Evolutionary conservation across 2,888 invertebrate species (phyloP).

Genomic region (Pristionchus japonicus): DNA sequence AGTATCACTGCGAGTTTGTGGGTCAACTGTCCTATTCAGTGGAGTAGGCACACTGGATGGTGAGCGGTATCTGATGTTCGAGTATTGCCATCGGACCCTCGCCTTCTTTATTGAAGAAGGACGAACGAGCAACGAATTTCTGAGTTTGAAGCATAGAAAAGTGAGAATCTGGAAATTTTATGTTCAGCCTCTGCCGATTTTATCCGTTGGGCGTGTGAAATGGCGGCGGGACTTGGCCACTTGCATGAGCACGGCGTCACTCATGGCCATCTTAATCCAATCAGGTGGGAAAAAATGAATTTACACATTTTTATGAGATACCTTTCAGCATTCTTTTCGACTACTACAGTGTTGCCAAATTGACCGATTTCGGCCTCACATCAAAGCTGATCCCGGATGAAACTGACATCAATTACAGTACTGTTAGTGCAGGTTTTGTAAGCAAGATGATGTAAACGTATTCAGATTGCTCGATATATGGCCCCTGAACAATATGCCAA

Average conservation of each 20-base stretch:
- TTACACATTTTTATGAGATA: background rate
- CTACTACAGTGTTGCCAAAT: background rate
- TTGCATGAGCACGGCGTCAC: background rate
- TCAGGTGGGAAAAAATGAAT: background rate
- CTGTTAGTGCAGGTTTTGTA: background rate
- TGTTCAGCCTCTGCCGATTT: background rate
- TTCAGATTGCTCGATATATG: background rate
- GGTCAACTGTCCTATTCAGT: background rate
- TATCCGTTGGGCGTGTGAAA: background rate
- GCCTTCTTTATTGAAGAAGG: background rate
- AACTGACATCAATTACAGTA: background rate
- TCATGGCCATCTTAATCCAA: background rate
- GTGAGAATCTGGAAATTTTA: no score
- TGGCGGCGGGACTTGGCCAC: background rate
- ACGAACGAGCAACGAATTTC: background rate
- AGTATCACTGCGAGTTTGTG: background rate
- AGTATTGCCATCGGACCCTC: background rate
- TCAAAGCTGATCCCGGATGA: background rate
- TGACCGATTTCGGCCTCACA: background rate
- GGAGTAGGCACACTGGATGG: background rate
- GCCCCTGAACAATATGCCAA: background rate
- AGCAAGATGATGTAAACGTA: background rate
- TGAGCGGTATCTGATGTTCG: background rate
- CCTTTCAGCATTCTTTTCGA: background rate
- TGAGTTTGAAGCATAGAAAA: no score